Percentiles rank a stretch among this genome's conserved stretches.
Evolutionary conservation across 2,888 invertebrate species (phyloP).

Genomic region (Elegia similella): DNA sequence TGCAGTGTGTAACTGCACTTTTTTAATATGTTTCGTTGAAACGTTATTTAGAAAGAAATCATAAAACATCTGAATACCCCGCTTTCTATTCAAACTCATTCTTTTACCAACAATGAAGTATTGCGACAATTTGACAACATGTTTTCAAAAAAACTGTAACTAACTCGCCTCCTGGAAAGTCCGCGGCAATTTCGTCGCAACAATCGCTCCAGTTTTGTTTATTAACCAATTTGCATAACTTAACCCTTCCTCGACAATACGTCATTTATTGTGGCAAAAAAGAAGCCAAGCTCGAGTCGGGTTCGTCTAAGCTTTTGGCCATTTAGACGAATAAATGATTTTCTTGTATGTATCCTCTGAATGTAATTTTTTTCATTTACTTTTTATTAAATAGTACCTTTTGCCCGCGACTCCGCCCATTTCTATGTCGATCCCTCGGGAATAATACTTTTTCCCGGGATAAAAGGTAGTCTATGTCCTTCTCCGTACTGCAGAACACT

Average conservation of each 20-base stretch:
- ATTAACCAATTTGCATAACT: conserved; percentile 74
- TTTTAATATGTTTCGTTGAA: too few species aligned
- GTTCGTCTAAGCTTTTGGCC: too few species aligned
- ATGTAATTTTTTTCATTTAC: too few species aligned
- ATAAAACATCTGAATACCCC: background rate
- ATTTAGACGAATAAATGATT: too few species aligned
- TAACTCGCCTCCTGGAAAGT: conserved; percentile 22
- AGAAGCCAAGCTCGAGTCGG: conserved; percentile 21
- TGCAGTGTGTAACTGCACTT: too few species aligned
- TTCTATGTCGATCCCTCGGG: too few species aligned
- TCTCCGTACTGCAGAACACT: too few species aligned
- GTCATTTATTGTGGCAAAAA: conserved; percentile 70
- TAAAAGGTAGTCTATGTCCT: too few species aligned
- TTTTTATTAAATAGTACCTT: too few species aligned
- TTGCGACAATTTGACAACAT: background rate
- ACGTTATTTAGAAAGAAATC: background rate
- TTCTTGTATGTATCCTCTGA: too few species aligned
- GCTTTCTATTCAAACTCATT: background rate
- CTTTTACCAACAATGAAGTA: background rate
- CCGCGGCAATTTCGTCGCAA: conserved; percentile 9
- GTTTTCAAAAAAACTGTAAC: conserved; percentile 1
- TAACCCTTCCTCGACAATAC: conserved; percentile 62
- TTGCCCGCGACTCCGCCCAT: too few species aligned
- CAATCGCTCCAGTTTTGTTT: conserved; percentile 42
- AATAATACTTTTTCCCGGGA: too few species aligned